These are phyloP conservation scores for Pelodytes ibericus DNA, from an alignment of 2,797 vertebrate genomes.

Conservation along the genomic window DNA sequence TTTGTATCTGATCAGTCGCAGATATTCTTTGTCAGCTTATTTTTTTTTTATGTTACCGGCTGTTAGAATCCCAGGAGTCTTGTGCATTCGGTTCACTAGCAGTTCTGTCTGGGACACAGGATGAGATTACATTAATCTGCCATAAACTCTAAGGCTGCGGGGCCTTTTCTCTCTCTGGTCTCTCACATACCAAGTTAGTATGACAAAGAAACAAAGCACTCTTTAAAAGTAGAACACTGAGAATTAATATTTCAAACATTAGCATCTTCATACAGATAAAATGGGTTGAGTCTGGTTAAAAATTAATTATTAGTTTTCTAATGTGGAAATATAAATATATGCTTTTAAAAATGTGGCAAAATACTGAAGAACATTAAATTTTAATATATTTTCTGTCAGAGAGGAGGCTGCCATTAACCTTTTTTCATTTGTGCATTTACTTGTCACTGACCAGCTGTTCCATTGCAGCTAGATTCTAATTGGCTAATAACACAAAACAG, in stretches of 20 bases:
- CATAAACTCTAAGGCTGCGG: conserved; percentile 7
- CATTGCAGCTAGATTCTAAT: too few species aligned
- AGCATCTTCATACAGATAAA: not conserved
- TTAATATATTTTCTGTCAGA: too few species aligned
- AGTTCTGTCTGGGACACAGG: conserved; percentile 48
- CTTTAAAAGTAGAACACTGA: conserved; percentile 2
- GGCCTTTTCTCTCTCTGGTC: conserved; percentile 7
- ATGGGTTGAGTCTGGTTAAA: not conserved
- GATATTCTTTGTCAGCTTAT: conserved; percentile 38
- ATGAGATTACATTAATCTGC: conserved; percentile 44
- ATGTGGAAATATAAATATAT: not conserved
- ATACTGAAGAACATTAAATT: not conserved
- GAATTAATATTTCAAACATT: conserved; percentile 1
- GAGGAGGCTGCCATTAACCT: too few species aligned
- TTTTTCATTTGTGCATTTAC: too few species aligned
- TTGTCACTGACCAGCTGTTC: too few species aligned
- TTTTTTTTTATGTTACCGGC: conserved; percentile 42
- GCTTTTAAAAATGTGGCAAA: not conserved
- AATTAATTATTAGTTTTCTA: not conserved
- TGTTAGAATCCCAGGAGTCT: conserved; percentile 62
- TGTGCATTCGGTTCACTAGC: conserved; percentile 62
- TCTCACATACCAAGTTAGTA: conserved; percentile 16
- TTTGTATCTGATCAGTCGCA: conserved; percentile 28
- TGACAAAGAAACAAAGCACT: conserved; percentile 6
- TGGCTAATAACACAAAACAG: too few species aligned